Evolutionary conservation across 53 echinoderm and acorn worm species (phyloP), one percentile per base, ranked within the genome.

Genomic region (Luidia sarsii): DNA sequence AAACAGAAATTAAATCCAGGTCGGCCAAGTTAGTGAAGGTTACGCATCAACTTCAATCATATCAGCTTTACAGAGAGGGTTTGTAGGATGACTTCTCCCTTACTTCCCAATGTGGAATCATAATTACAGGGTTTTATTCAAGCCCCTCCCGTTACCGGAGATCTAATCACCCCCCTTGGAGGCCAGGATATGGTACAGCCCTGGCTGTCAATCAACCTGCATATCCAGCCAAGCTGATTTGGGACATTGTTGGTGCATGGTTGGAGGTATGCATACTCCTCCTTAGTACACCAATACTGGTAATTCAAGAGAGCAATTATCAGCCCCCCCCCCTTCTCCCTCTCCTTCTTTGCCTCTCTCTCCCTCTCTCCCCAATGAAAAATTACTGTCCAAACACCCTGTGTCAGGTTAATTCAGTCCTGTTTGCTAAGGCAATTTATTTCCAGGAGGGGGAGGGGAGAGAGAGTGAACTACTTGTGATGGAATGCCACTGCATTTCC

Each of bases 371-470:
- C n/a, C 82, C 81, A 71, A 81, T 81, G 81, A 70, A 57, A 90
- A 81, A 90, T 86, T 72, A 80, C 90, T 81, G 66, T 90, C 86
- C 73, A 90, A 90, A 90, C 67, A 86, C 71, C 37, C 71, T 35
- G 67, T 90, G 90, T 81, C 86, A 85, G 63, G 70, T 46, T 85
- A 85, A 85, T 74, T 82, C 85, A 90, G 62, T 82, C 61, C 46
- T 86, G 86, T 86, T 86, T 86, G 70, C 48, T 51, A 75, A 65
- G 77, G 68, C 69, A 79, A 86, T 86, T 86, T 59, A 59, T 55
- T 86, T 86, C 39, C 60, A 48, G 57, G 64, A 68, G 66, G 61
- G n/a, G n/a, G n/a, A n/a, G n/a, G n/a, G n/a, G n/a, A n/a, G n/a
- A n/a, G n/a, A n/a, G n/a, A n/a, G n/a, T n/a, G n/a, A n/a, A 66